Evolutionary conservation across 2,888 invertebrate species (phyloP), one percentile per base, ranked within the genome.

Genomic region (Cataglyphis altisquamis): DNA sequence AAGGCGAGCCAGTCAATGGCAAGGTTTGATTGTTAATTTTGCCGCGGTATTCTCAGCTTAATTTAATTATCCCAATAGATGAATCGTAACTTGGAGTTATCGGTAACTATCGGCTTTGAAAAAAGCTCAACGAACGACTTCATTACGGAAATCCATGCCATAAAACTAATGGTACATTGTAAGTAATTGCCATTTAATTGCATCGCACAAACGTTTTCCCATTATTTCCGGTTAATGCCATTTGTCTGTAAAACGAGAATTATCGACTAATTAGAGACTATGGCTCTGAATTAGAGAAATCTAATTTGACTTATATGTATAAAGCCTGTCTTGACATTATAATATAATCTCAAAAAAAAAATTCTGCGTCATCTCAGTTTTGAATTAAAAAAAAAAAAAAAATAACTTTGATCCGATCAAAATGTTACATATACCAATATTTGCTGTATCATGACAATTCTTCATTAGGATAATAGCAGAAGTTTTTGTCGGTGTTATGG

Each of bases 401-500:
- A 29, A 36, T 25, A 36, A 48, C 21, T 60, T 57, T 15, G 32
- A 74, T 77, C 75, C 85, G 70, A 84, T 84, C 82, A 48, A 70
- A 83, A 78, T 83, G 52, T 81, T 75, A 80, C 78, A 82, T 82
- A 55, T 78, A 74, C 48, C 82, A 86, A 88, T 86, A 90, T 89
- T 88, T 90, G 81, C 85, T 64, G 70, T 74, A 62, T 9, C 70
- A 9, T 63, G 74, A 36, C 73, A 90, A 90, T 90, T 88, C 86
- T 90, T 89, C 88, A 88, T 89, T 88, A 85, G 78, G 80, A 68
- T 89, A 89, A 89, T 86, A 81, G 78, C 60, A 62, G 57, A 36
- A 63, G 63, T 8, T 21, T 29, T 68, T 82, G 29, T 18, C n/a
- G 83, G 82, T 67, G 88, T 88, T 83, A 70, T 48, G 29, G 39